Base-by-base conservation (phyloP, 2,888 invertebrate species). In the Globia sparganii region DNA sequence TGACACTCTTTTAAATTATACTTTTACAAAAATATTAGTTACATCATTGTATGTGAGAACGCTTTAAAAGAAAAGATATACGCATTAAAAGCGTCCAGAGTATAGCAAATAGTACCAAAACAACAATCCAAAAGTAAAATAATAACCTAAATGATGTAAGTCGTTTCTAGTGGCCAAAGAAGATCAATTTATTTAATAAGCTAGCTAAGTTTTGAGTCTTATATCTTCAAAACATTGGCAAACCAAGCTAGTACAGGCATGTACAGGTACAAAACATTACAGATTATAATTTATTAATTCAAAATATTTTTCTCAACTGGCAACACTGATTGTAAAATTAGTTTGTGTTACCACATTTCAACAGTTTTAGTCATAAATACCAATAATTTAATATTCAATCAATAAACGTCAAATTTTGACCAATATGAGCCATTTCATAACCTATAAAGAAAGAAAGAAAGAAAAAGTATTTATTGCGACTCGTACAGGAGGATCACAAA, bases 251-350 rank as follows among this genome's bases (percentile, higher is more conserved):
- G n/a, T n/a, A 65, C 28, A 68, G n/a, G 4, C 25, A 49, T 49
- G 49, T 76, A 62, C 25, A 80, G 58, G 66, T 70, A 81, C 58
- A 28, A 43, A 58, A 58, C 56, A 64, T 64, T 53, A 15, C n/a
- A 67, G n/a, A 64, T 59, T n/a, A 28, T 37, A 65, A 64, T 78
- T 65, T 64, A 53, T 77, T 18, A 0, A 46, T 68, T 53, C n/a
- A 13, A 69, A 65, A 67, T 28, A 69, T 37, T 69, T 75, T 46
- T 72, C n/a, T 13, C 28, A 59, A 28, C 37, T 70, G 53, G 68
- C 28, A 81, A 81, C 73, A 81, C 34, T 40, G 40, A 58, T 69
- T 66, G 21, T 67, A 70, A 59, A 61, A 65, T 34, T 69, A 4
- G 28, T 43, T 46, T 6, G 68, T 81, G 67, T 75, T 78, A 56